A percentile compares a stretch with the other conserved stretches of the same genome.
These are phyloP conservation scores for Apis dorsata DNA, from an alignment of 1,140 invertebrate species.

Conservation along the genomic window DNA sequence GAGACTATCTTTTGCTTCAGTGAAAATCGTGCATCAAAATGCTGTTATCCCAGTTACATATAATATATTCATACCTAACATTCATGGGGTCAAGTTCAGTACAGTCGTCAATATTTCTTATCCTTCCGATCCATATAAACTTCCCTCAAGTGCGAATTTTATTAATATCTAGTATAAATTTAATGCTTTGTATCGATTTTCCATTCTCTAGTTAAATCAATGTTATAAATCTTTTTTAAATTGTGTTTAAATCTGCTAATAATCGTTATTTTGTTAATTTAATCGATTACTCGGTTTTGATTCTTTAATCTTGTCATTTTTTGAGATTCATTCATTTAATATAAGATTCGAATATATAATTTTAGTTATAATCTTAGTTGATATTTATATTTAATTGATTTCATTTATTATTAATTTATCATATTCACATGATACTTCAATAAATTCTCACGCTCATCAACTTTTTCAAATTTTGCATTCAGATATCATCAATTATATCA, in stretches of 20 bases:
- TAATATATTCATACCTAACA: neutral
- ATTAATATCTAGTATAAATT: neutral
- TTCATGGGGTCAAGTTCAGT: neutral
- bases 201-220: no score
- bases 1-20: no score
- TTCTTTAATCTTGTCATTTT: neutral
- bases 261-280: neutral
- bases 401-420: no score
- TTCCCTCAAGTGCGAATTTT: neutral
- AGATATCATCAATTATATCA: neutral
- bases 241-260: neutral
- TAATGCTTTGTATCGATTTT: neutral
- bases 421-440: no score
- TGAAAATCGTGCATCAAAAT: neutral
- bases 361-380: no score
- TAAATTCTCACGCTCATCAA: neutral
- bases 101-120: conserved; percentile 15
- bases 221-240: neutral
- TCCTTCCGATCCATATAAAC: conserved; percentile 20
- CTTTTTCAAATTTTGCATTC: neutral
- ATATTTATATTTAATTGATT: no score
- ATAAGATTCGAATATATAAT: no score
- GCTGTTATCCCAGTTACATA: neutral
- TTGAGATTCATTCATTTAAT: neutral
- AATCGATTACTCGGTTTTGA: neutral